These are phyloP conservation scores for human (Homo sapiens) DNA, from an alignment of 2,113 vertebrate species.

Conservation along the genomic window DNA sequence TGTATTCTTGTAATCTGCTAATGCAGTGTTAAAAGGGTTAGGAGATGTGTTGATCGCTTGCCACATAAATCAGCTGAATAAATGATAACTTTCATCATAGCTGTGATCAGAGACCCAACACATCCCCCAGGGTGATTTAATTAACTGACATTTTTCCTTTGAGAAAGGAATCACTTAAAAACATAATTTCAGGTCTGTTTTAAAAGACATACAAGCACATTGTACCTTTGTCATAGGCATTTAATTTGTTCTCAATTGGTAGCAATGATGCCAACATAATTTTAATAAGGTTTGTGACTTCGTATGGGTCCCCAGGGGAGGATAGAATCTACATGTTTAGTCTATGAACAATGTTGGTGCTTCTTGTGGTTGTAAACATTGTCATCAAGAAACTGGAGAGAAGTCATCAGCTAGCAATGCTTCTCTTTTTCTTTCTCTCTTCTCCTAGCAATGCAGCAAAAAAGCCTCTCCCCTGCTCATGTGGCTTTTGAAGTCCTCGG, in stretches of 20 bases:
- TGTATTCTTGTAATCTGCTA: too few relatives aligned
- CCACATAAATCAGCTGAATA: not conserved
- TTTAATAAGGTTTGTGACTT: not conserved
- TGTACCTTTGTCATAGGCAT: not conserved
- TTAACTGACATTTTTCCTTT: not conserved
- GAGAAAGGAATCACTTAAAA: not conserved
- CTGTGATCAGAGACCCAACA: not conserved
- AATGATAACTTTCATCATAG: not conserved
- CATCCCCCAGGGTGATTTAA: not conserved
- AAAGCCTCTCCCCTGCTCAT: constrained; percentile 90
- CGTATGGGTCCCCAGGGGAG: rapidly evolving
- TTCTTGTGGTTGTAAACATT: not conserved
- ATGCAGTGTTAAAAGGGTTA: too few relatives aligned
- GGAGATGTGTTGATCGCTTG: not conserved
- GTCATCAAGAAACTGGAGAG: not conserved
- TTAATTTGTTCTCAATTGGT: not conserved
- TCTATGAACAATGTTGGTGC: not conserved
- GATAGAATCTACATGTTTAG: not conserved
- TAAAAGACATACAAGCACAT: not conserved
- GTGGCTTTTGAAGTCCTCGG: constrained; percentile 94
- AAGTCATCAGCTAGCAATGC: not conserved
- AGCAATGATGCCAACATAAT: not conserved
- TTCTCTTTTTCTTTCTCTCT: constrained; percentile 51
- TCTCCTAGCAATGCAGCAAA: constrained; percentile 93
- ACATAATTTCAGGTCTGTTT: not conserved